These are phyloP conservation scores for Oryzaephilus surinamensis DNA, from an alignment of 1,140 invertebrate genomes.

Conservation along the genomic window DNA sequence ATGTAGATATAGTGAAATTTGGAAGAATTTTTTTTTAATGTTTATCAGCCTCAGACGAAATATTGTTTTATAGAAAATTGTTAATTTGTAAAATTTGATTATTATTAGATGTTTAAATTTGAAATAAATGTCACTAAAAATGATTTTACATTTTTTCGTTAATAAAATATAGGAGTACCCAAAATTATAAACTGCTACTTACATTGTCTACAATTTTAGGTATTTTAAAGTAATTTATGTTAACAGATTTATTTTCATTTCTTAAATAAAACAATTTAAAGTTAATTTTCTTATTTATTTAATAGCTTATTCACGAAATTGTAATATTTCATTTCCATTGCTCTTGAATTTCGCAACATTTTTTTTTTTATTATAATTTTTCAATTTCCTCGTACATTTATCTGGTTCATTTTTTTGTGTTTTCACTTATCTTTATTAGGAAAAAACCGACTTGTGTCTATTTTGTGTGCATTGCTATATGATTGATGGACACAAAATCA, in stretches of 20 bases:
- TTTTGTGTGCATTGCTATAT: no score
- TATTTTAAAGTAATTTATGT: conserved; percentile 8
- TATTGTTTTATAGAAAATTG: conserved; percentile 15
- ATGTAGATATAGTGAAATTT: not conserved
- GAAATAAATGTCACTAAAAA: conserved; percentile 32
- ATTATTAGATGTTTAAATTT: conserved; percentile 33
- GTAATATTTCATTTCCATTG: no score
- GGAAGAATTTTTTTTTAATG: conserved; percentile 1
- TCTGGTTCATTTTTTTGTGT: no score
- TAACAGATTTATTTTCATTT: conserved; percentile 7
- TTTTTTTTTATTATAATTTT: no score
- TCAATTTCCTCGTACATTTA: no score
- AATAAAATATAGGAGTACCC: no score
- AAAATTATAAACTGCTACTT: no score
- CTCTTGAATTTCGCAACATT: no score
- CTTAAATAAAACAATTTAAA: conserved; percentile 11
- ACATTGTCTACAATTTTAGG: conserved; percentile 3
- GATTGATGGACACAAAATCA: no score
- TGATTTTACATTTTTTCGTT: conserved; percentile 11
- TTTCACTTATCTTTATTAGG: no score
- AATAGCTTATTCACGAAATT: not conserved
- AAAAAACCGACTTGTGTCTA: no score
- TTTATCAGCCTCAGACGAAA: not conserved
- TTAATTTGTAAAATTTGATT: conserved; percentile 23
- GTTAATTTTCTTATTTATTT: conserved; percentile 1